Evolutionary conservation across 2,113 vertebrate species (phyloP).

Genomic region (Monarcha castaneiventris): DNA sequence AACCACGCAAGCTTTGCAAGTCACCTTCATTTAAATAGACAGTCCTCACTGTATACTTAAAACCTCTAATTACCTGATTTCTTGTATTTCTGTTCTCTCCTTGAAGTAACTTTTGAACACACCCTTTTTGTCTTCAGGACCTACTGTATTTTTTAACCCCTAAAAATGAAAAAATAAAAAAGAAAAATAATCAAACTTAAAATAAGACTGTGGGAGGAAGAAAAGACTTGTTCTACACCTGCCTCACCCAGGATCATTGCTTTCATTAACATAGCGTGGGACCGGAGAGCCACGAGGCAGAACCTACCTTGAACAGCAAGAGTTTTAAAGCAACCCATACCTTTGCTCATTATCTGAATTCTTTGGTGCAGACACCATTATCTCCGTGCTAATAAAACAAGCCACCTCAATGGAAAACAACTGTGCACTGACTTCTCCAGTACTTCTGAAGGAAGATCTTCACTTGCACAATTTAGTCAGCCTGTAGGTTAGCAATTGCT

Average conservation of each 20-base stretch:
- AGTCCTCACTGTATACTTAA: not conserved
- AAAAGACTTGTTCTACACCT: not conserved
- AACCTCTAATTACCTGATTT: not conserved
- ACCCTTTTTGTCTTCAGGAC: not conserved
- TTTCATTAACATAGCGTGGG: fast-evolving
- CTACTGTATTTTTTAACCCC: not conserved
- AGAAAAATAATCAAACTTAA: not conserved
- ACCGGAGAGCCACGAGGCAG: not conserved
- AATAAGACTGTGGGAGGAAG: not conserved
- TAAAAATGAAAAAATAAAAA: not conserved
- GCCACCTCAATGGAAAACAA: not conserved
- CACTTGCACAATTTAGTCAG: not conserved
- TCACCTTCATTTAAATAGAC: not conserved
- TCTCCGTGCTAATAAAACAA: not conserved
- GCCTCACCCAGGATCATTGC: not conserved
- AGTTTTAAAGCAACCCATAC: not conserved
- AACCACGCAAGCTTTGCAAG: not conserved
- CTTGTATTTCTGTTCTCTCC: not conserved
- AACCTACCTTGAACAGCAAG: not conserved
- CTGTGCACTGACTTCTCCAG: not conserved
- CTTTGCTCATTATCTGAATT: not conserved
- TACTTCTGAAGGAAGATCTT: not conserved
- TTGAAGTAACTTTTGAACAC: conserved; percentile 5
- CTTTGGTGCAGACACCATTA: not conserved
- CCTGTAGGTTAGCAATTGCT: fast-evolving